Evolutionary conservation across 2,888 invertebrate species (phyloP), one percentile per base, ranked within the genome.

Genomic region (Agriotes lineatus): DNA sequence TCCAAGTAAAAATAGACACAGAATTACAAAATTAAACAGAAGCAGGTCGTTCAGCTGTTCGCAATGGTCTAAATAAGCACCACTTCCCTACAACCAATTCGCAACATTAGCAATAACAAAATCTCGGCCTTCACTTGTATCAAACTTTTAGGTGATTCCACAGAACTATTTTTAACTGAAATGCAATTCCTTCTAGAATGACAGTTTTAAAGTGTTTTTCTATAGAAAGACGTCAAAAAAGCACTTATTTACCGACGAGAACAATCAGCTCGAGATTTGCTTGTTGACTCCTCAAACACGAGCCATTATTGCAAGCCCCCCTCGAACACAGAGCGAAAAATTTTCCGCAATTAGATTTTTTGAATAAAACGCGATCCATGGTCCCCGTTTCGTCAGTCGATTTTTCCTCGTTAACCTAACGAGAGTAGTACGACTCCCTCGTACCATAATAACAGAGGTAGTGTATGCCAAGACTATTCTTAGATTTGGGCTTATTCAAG

Each of bases 381-480:
- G 14, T 6, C 2, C 14, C 14, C 1, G 14, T 12, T 12, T 12
- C 39, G 14, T 39, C 39, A 39, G 39, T 39, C 14, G 12, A 10
- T 39, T 39, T 12, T 12, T 39, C 25, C 25, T 5, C 3, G 25
- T 7, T 25, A 5, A 25, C 4, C 25, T 7, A 25, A 25, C 25
- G 7, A 25, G n/a, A n/a, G 10, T 12, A 39, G 14, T 39, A 1
- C 2, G 14, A 12, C 39, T 12, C 39, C 10, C 3, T 2, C 6
- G 1, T 12, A 39, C n/a, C 6, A 39, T 1, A 39, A 39, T 39
- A 39, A 2, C 6, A 12, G 2, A 39, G 12, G 39, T 39, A 12
- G 39, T 6, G 6, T 37, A 37, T 45, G 45, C 45, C 45, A 45
- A 45, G 45, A 10, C 19, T 45, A 45, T 45, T 45, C 19, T 45